Percentiles rank a stretch among this genome's conserved stretches.
phyloP scores from a whole-genome alignment of 2,888 invertebrate species.

The Cryptocheilus praepositus region DNA sequence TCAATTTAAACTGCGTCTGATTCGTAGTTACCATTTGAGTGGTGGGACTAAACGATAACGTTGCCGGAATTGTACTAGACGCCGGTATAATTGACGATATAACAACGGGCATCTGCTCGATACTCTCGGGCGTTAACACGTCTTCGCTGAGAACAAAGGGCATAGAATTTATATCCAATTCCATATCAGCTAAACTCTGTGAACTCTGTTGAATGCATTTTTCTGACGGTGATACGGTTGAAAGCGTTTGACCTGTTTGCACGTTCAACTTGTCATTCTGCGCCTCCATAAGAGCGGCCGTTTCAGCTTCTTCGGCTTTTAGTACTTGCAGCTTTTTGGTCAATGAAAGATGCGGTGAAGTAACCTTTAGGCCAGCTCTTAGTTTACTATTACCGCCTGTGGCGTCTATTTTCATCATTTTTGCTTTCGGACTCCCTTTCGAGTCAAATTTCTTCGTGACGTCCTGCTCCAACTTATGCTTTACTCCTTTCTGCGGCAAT shows the following conservation, averaged over 20 bases:
- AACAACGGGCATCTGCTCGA: slow-evolving; percentile 83
- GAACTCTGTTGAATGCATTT: slow-evolving; percentile 67
- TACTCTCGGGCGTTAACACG: slow-evolving; percentile 81
- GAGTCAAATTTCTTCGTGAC: slow-evolving; percentile 44
- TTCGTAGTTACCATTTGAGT: slow-evolving; percentile 53
- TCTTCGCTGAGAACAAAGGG: slow-evolving; percentile 85
- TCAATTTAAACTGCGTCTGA: slow-evolving; percentile 48
- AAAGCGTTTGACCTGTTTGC: slow-evolving; percentile 41
- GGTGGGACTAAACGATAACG: slow-evolving; percentile 52
- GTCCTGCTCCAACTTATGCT: slow-evolving; percentile 68
- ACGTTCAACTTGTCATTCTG: slow-evolving; percentile 47
- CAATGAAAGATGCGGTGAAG: slow-evolving; percentile 46
- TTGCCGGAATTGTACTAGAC: slow-evolving; percentile 43
- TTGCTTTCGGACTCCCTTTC: slow-evolving; percentile 54
- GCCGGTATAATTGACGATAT: slow-evolving; percentile 70
- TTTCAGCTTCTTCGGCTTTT: slow-evolving; percentile 61
- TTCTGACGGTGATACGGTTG: slow-evolving; percentile 43
- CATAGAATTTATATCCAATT: slow-evolving; percentile 86
- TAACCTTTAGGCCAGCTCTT: slow-evolving; percentile 46
- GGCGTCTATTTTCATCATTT: slow-evolving; percentile 66
- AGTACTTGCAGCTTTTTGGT: slow-evolving; percentile 62
- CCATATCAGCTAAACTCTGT: slow-evolving; percentile 67
- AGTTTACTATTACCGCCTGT: slow-evolving; percentile 52
- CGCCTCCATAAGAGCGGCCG: slow-evolving; percentile 41
- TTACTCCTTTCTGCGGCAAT: slow-evolving; percentile 57